Evolutionary conservation across 2,888 invertebrate species (phyloP).

Genomic region (Nezara viridula): DNA sequence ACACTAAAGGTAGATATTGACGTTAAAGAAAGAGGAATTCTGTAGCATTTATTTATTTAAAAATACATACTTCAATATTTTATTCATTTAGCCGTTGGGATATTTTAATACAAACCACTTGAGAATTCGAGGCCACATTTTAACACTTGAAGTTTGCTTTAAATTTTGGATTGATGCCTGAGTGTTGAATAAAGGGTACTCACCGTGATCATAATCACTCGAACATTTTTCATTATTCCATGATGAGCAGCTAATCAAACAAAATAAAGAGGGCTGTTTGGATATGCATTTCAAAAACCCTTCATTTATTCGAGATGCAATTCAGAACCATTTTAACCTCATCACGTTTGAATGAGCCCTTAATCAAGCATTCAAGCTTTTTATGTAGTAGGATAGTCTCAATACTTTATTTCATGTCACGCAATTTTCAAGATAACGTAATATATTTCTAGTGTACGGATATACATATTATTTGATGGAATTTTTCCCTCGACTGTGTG

Average conservation of each 20-base stretch:
- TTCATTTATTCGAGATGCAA: conserved; percentile 14
- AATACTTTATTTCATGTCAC: background rate
- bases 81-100: background rate
- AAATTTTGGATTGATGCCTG: background rate
- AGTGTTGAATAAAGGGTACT: background rate
- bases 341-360: background rate
- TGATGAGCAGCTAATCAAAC: background rate
- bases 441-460: no score
- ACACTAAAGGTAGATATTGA: no score
- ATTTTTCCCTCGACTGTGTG: no score
- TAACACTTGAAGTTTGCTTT: background rate
- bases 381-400: background rate
- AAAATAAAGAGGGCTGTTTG: background rate
- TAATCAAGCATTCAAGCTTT: background rate
- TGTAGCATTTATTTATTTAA: no score
- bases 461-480: no score
- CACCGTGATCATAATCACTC: background rate
- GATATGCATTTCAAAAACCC: background rate
- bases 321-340: background rate
- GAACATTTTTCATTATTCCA: background rate
- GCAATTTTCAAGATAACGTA: no score
- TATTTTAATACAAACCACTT: background rate
- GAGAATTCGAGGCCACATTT: background rate
- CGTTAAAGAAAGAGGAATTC: no score
- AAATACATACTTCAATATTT: no score